Evolutionary conservation across 2,113 vertebrate genomes (phyloP).

Genomic region (Cathartes aura): DNA sequence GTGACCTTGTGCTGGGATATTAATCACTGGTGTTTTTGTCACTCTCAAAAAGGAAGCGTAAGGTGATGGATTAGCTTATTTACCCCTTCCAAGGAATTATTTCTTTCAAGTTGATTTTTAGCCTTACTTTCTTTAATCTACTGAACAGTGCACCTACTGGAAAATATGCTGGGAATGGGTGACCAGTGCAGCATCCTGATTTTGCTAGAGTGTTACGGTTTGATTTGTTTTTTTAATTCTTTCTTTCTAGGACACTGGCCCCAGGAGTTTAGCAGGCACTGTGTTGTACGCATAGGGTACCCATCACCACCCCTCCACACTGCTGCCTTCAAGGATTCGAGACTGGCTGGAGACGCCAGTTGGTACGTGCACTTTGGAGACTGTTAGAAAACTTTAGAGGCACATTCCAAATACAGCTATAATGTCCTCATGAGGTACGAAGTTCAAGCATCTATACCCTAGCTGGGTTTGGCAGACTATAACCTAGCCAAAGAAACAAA

Average conservation of each 20-base stretch:
- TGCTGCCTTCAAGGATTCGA: not conserved
- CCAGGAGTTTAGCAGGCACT: not conserved
- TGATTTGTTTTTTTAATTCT: not conserved
- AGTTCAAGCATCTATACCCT: not conserved
- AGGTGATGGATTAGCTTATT: not conserved
- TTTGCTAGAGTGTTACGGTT: not conserved
- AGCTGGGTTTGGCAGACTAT: not conserved
- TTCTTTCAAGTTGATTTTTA: not conserved
- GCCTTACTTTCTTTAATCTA: not conserved
- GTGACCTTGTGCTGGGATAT: not conserved
- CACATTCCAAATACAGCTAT: not conserved
- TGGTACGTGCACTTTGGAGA: not conserved
- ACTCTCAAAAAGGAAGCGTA: not conserved
- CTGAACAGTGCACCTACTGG: not conserved
- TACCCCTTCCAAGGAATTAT: not conserved
- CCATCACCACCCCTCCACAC: not conserved
- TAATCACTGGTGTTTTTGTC: not conserved
- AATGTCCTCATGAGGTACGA: not conserved
- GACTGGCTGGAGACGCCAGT: not conserved
- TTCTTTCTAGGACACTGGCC: not conserved
- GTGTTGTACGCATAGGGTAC: not conserved
- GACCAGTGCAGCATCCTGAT: not conserved
- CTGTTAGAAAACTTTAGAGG: not conserved
- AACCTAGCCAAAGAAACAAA: not conserved
- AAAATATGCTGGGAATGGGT: not conserved